Base-by-base conservation (phyloP, 1,140 invertebrate species). In the Battus philenor region DNA sequence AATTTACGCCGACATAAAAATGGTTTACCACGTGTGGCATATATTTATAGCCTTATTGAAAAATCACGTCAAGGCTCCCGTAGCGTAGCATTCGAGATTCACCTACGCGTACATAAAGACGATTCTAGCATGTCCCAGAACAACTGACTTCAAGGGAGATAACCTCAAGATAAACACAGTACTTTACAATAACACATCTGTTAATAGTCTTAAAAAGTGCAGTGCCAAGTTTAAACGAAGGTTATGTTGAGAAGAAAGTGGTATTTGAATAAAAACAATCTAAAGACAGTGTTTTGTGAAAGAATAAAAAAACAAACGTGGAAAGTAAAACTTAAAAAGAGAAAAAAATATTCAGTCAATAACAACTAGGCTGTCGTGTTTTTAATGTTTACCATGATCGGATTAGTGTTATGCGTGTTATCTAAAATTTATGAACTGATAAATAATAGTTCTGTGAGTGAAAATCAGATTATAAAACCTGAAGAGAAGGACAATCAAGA, bases 11-110 rank as follows among this genome's bases (percentile, higher is more conserved):
- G 30, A 32, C 26, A 34, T 32, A 32, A 39, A 54, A 59, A 58
- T 65, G 46, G 54, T 57, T 52, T 45, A 53, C 44, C 50, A 57
- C 47, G 53, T 69, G 59, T 67, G 57, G 60, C 46, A 51, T 55
- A 41, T 30, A 68, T 69, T 69, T 78, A 64, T 63, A 75, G 55
- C 59, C 56, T 61, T 68, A 70, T 75, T 67, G 56, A 68, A 55
- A 69, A 66, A 66, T 69, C 50, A 64, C 49, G 44, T 54, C 59
- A 74, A 71, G 71, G 60, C 63, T 52, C 59, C 55, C 54, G 58
- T 52, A 59, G 53, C 43, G 55, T 47, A 54, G 44, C 38, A 55
- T 52, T 13, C 22, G 24, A 45, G 51, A 65, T 66, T 55, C 46
- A 56, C 49, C 43, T 44, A 49, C 44, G 22, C 54, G 59, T 58